Base-by-base conservation (phyloP, 2,888 invertebrate genomes). In the Capitulum mitella region DNA sequence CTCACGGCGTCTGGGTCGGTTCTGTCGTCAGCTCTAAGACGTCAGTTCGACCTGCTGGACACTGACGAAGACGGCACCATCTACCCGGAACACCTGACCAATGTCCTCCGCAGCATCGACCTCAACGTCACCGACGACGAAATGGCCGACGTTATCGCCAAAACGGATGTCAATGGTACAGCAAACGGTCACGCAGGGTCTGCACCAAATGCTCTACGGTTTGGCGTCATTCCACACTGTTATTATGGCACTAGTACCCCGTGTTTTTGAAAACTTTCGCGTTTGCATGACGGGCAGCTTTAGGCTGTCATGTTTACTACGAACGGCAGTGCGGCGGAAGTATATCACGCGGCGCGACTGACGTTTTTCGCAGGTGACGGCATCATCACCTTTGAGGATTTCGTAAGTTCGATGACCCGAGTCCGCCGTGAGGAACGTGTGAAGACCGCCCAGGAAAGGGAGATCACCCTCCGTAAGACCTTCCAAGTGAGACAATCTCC, bases 51-150 rank as follows among this genome's bases (percentile, higher is more conserved):
- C 26, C 37, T 70, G 37, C 70, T 70, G 37, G 70, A 70, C 40
- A 70, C 70, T 22, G 70, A 70, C 70, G 70, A 70, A 40, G 70
- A 70, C 40, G 70, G 70, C 70, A 37, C 6, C 37, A 70, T 70
- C 70, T 29, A 22, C 37, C 1, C 37, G 22, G 26, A 37, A 10
- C 70, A 70, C 26, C 37, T 70, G 37, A 70, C 70, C 70, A 70
- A 70, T 26, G 70, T 70, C 70, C 40, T 70, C 26, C 37, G 70
- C 37, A 40, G 70, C 40, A 70, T 70, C 70, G 70, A 70, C 22
- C 70, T 70, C 40, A 37, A 70, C 70, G 40, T 70, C 70, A 70
- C 70, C 29, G 37, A 70, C 40, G 12, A 1, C 22, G 40, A 70
- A 26, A 70, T 70, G 37, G 22, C 26, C 6, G 37, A 70, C 10